Evolutionary conservation across 2,888 invertebrate genomes (phyloP).

Genomic region (Lysandra coridon): DNA sequence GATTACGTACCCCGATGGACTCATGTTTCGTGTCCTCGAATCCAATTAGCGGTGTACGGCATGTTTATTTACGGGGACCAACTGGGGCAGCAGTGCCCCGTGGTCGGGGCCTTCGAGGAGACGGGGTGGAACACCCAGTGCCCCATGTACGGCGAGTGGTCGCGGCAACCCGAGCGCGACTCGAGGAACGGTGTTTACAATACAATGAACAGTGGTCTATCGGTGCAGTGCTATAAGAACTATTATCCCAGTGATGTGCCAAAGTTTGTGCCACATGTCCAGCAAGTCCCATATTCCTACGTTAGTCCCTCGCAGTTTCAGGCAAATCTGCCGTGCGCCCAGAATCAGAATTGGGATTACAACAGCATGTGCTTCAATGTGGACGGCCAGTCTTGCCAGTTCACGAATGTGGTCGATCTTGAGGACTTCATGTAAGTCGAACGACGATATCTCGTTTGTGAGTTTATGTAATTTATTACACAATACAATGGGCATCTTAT

Average conservation of each 20-base stretch:
- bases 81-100: constrained; percentile 55
- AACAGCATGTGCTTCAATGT: constrained; percentile 84
- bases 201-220: constrained; percentile 47
- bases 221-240: constrained; percentile 58
- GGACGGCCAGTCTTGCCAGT: constrained; percentile 84
- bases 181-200: constrained; percentile 50
- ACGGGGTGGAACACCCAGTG: constrained; percentile 62
- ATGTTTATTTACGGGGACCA: constrained; percentile 63
- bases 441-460: not conserved
- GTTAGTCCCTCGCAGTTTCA: constrained; percentile 44
- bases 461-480: constrained; percentile 2
- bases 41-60: constrained; percentile 45
- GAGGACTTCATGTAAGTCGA: constrained; percentile 88
- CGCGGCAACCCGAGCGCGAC: constrained; percentile 49
- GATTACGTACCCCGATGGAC: constrained; percentile 74
- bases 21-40: constrained; percentile 46
- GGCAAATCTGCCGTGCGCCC: constrained; percentile 72
- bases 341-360: constrained; percentile 81
- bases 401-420: constrained; percentile 83
- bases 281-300: constrained; percentile 38
- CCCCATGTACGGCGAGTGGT: constrained; percentile 60
- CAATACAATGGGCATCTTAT: not conserved
- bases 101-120: constrained; percentile 55
- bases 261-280: constrained; percentile 39
- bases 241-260: constrained; percentile 48